Base-by-base conservation (phyloP, 2,888 invertebrate species). In the Zelleria hepariella region DNA sequence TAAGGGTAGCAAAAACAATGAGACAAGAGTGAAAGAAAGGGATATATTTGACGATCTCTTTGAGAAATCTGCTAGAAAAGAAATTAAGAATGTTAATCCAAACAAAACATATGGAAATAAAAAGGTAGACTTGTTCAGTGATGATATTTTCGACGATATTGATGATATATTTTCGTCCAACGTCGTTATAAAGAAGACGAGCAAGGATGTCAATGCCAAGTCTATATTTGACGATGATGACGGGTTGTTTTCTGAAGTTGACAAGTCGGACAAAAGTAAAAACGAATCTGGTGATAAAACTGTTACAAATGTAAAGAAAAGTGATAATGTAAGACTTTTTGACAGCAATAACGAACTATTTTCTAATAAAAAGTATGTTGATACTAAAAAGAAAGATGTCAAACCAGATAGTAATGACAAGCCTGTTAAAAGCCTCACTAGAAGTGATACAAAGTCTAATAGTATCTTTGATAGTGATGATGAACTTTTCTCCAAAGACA, bases 71-170 rank as follows among this genome's bases (percentile, higher is more conserved):
- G 67, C 61, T 64, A 59, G 61, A 63, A 62, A 61, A 66, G 62
- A 60, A 63, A 60, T 57, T 24, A 66, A 67, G 56, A 71, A 66
- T 24, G 59, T 57, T 18, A 60, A 27, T 6, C 61, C 62, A 58
- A 64, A 65, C 32, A 20, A 55, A 62, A 65, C 62, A 63, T 55
- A 18, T 63, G 58, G 51, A 67, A 68, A 60, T 66, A 72, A 73
- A 60, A 80, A 77, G 64, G 67, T 80, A 21, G 84, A 87, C 70
- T 62, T 84, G 4, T 86, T 86, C 54, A 80, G 72, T 62, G 86
- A 86, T 64, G 76, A 82, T 66, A 67, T 88, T 58, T 88, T 88
- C 65, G 88, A 87, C 74, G 87, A 88, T 64, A 80, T 86, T 4
- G 86, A 87, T 65, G 82, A 87, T 71, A 81, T 86, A 54, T 87